phyloP scores from a whole-genome alignment of 1,140 invertebrate genomes.

The Cardiocondyla obscurior region DNA sequence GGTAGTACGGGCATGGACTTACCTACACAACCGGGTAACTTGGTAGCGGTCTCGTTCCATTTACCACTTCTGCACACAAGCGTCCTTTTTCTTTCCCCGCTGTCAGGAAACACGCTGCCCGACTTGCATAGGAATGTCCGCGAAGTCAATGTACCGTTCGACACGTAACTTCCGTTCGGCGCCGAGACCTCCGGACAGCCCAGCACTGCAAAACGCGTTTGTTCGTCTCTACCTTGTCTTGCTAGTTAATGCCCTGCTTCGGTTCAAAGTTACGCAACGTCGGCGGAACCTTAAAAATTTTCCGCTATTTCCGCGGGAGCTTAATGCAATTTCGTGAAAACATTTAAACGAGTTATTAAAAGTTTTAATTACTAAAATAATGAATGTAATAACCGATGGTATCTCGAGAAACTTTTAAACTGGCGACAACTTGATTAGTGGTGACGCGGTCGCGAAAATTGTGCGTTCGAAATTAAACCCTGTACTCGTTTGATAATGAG shows the following conservation, averaged over 20 bases:
- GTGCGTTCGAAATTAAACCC: not conserved
- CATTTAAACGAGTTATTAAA: not conserved
- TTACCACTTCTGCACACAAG: constrained; percentile 77
- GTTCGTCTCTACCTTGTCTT: constrained; percentile 34
- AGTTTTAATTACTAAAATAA: not conserved
- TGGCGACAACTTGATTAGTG: not conserved
- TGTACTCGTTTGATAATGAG: not conserved
- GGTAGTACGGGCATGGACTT: constrained; percentile 16
- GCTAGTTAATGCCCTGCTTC: not conserved
- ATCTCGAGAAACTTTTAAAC: not conserved
- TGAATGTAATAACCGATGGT: not conserved
- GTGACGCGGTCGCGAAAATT: not conserved
- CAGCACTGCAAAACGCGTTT: constrained; percentile 70
- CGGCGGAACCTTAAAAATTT: not conserved
- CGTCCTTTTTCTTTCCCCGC: constrained; percentile 72
- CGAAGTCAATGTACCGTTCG: constrained; percentile 76
- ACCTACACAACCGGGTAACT: constrained; percentile 78
- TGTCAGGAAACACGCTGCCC: constrained; percentile 80
- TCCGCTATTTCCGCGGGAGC: not conserved
- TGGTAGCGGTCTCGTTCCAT: constrained; percentile 78
- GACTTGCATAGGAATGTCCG: constrained; percentile 77
- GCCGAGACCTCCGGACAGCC: constrained; percentile 76
- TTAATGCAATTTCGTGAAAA: not conserved
- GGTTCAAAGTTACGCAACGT: not conserved
- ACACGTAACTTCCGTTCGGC: constrained; percentile 79